These are phyloP conservation scores for Morone chrysops DNA, from an alignment of 2,113 vertebrate species.

Conservation along the genomic window DNA sequence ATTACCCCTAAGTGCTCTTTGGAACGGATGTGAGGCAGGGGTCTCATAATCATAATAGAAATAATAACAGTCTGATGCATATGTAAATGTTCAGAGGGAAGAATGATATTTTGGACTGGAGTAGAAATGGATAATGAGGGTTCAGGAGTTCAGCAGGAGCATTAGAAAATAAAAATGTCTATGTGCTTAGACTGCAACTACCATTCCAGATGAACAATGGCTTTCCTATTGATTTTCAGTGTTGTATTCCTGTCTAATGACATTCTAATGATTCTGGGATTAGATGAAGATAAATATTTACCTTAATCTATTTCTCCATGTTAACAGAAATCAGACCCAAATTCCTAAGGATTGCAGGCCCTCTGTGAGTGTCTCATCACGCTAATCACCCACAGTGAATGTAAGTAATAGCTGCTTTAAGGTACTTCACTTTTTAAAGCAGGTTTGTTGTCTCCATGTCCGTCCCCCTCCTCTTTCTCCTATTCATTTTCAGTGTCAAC, in stretches of 20 bases:
- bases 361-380: slow-evolving; percentile 29
- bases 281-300: slow-evolving; percentile 72
- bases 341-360: slow-evolving; percentile 11
- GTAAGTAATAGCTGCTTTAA: slow-evolving; percentile 44
- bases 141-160: slow-evolving; percentile 81
- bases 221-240: slow-evolving; percentile 65
- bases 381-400: slow-evolving; percentile 32
- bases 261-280: slow-evolving; percentile 65
- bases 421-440: slow-evolving; percentile 27
- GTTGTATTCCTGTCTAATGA: slow-evolving; percentile 56
- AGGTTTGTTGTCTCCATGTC: slow-evolving; percentile 42
- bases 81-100: slow-evolving; percentile 77
- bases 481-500: slow-evolving; percentile 35
- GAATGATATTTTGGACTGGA: slow-evolving; percentile 63
- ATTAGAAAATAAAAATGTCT: slow-evolving; percentile 65
- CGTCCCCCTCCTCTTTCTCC: slow-evolving; percentile 5
- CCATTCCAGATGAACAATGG: slow-evolving; percentile 50
- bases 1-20: slow-evolving; percentile 77
- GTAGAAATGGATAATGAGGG: slow-evolving; percentile 73
- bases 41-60: slow-evolving; percentile 74
- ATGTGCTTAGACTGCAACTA: slow-evolving; percentile 30
- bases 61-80: slow-evolving; percentile 78
- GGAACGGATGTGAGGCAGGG: slow-evolving; percentile 57
- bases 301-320: slow-evolving; percentile 36
- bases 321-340: slow-evolving; percentile 36